Conservation (phyloP, 2,797 vertebrate species). For the Macropus fuliginosus region DNA sequence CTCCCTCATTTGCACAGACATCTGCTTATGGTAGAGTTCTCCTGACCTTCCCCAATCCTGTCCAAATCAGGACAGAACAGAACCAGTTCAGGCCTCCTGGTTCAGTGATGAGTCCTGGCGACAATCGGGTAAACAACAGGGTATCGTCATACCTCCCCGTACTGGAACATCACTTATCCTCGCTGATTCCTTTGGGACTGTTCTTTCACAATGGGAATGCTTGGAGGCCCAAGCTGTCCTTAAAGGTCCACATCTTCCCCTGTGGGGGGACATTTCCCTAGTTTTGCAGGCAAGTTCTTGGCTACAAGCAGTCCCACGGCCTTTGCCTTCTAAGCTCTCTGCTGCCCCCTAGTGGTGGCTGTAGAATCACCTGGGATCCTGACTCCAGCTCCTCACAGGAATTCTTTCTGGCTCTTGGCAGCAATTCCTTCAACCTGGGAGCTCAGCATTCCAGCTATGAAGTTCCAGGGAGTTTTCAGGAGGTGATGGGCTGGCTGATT, state of each 20-base stretch:
- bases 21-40: not conserved
- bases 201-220: not conserved
- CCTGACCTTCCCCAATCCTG: no score
- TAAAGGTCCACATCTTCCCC: not conserved
- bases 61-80: not conserved
- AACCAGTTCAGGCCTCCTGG: not conserved
- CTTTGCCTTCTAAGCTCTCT: not conserved
- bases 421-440: not conserved
- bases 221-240: not conserved
- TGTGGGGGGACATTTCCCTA: not conserved
- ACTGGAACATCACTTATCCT: accelerated
- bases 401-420: not conserved
- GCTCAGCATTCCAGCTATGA: not conserved
- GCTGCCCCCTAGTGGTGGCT: not conserved
- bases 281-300: not conserved
- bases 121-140: not conserved
- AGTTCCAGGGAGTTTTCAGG: not conserved
- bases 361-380: not conserved
- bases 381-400: not conserved
- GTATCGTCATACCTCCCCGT: no score
- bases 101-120: no score
- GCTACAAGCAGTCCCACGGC: not conserved
- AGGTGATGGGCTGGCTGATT: not conserved
- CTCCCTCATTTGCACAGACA: not conserved
- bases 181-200: not conserved